Conservation (phyloP, 2,113 vertebrate genomes). For the Apteryx owenii region DNA sequence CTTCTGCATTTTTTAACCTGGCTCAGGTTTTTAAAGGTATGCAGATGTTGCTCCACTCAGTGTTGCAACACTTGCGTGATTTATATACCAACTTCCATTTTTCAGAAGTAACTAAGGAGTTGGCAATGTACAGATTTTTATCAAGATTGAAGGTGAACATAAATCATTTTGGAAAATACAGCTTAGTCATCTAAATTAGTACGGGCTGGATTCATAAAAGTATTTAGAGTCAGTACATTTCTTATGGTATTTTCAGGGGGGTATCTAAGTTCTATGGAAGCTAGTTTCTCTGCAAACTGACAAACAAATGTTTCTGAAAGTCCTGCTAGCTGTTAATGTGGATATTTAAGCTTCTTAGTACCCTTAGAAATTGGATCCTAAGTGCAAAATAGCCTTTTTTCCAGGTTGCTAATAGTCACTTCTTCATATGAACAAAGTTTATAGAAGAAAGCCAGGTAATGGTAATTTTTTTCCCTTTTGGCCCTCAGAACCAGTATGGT, state of each 20-base stretch:
- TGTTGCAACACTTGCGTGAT: constrained; percentile 12
- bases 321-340: background rate
- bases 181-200: constrained; percentile 22
- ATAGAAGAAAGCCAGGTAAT: too few species aligned
- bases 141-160: constrained; percentile 1
- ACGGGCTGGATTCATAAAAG: background rate
- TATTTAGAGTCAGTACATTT: background rate
- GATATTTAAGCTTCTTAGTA: background rate
- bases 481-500: too few species aligned
- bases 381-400: constrained; percentile 9
- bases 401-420: rapidly evolving
- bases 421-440: background rate
- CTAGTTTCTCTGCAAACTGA: background rate
- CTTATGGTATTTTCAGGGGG: background rate
- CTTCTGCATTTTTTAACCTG: background rate
- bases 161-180: constrained; percentile 25
- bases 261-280: background rate
- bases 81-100: background rate
- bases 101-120: constrained; percentile 21
- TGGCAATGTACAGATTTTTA: constrained; percentile 66
- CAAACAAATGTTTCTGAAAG: background rate
- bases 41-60: background rate
- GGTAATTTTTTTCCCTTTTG: too few species aligned
- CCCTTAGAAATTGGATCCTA: background rate
- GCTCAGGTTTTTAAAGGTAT: constrained; percentile 8